These are phyloP conservation scores for Archips crataeganus DNA, from an alignment of 2,888 invertebrate species.

Conservation along the genomic window DNA sequence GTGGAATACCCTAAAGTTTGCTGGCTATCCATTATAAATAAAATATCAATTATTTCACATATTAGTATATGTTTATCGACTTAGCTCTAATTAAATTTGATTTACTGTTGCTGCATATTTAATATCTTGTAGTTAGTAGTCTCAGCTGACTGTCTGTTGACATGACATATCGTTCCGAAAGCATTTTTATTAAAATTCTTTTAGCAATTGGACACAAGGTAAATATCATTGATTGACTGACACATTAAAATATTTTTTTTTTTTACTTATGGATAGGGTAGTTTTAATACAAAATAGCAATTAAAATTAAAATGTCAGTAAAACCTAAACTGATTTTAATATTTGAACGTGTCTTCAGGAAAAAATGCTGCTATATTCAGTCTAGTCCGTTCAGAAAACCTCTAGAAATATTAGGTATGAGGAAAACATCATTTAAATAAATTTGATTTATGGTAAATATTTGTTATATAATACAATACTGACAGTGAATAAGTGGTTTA, in stretches of 20 bases:
- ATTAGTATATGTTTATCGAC: not conserved
- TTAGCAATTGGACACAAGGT: not conserved
- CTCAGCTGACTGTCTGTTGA: constrained; percentile 20
- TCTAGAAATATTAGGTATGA: not conserved
- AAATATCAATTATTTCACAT: constrained; percentile 22
- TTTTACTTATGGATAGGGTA: not conserved
- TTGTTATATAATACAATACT: no score
- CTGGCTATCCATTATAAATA: constrained; percentile 50
- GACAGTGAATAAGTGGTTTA: no score
- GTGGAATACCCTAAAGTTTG: constrained; percentile 87
- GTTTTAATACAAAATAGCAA: not conserved
- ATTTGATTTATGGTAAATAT: no score
- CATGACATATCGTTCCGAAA: constrained; percentile 14
- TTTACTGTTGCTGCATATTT: not conserved
- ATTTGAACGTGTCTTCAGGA: constrained; percentile 12
- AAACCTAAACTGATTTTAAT: not conserved
- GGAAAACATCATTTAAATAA: no score
- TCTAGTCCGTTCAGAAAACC: constrained; percentile 16
- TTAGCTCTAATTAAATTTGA: constrained; percentile 16
- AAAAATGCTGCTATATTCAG: constrained; percentile 9
- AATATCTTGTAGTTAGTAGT: not conserved
- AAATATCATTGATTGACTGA: not conserved
- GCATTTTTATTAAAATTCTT: not conserved
- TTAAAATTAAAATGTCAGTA: not conserved
- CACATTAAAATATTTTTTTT: no score